These are phyloP conservation scores for Drosophila fulvimacula DNA, from an alignment of 2,888 invertebrate species.

Conservation along the genomic window DNA sequence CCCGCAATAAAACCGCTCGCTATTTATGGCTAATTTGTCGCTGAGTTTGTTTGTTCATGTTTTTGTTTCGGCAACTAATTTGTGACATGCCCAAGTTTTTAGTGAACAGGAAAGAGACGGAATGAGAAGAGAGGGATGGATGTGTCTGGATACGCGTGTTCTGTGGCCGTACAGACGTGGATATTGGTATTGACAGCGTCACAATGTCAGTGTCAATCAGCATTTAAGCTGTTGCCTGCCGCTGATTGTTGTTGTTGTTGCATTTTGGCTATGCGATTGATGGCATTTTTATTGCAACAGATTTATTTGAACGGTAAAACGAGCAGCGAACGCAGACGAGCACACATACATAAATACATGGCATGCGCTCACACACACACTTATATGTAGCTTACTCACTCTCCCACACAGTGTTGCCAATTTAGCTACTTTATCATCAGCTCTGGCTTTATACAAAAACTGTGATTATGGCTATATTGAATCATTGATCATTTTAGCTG, in stretches of 20 bases:
- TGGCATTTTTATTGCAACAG: slow-evolving; percentile 73
- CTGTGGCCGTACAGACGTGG: slow-evolving; percentile 32
- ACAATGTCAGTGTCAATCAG: slow-evolving; percentile 82
- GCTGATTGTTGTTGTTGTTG: slow-evolving; percentile 40
- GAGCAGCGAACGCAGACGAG: slow-evolving; percentile 23
- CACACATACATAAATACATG: neutral
- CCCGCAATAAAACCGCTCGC: slow-evolving; percentile 35
- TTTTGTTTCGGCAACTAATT: slow-evolving; percentile 38
- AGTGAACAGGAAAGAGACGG: neutral
- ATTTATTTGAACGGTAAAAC: slow-evolving; percentile 64
- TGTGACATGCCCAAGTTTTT: slow-evolving; percentile 35
- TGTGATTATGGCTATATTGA: too few species aligned
- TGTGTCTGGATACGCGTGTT: slow-evolving; percentile 14
- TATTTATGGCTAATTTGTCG: slow-evolving; percentile 62
- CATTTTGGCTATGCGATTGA: slow-evolving; percentile 58
- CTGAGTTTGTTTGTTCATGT: neutral
- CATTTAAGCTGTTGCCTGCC: slow-evolving; percentile 59
- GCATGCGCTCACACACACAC: slow-evolving; percentile 7
- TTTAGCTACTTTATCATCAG: too few species aligned
- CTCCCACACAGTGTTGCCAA: neutral
- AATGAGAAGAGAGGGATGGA: too few species aligned
- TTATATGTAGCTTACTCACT: neutral
- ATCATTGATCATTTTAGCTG: too few species aligned
- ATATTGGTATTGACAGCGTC: slow-evolving; percentile 48
- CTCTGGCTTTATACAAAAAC: too few species aligned